A percentile compares a stretch with the other conserved stretches of the same genome.
Conservation (phyloP, 2,797 vertebrate genomes). For the Hoplostethus atlanticus region DNA sequence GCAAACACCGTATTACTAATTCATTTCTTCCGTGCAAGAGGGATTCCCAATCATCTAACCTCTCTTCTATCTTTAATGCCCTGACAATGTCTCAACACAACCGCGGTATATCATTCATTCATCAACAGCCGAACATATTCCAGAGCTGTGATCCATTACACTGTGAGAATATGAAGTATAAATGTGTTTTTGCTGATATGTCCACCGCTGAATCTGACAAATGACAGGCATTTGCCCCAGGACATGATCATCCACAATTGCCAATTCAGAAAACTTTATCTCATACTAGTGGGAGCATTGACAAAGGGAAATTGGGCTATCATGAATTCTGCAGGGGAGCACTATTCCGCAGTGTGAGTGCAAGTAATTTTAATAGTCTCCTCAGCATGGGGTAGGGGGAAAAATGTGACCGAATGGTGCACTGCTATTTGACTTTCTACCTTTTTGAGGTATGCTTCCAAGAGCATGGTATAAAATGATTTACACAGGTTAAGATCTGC, state of each 20-base stretch:
- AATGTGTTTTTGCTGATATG: slow-evolving; percentile 42
- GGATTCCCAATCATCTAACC: slow-evolving; percentile 22
- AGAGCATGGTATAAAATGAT: no score
- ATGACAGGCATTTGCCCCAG: slow-evolving; percentile 50
- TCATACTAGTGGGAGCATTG: slow-evolving; percentile 19
- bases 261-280: slow-evolving; percentile 38
- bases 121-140: slow-evolving; percentile 17
- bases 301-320: slow-evolving; percentile 49
- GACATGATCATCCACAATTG: slow-evolving; percentile 54
- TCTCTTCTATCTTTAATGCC: slow-evolving; percentile 19
- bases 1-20: slow-evolving; percentile 19
- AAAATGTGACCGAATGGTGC: neutral
- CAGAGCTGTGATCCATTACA: slow-evolving; percentile 1
- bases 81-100: neutral
- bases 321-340: slow-evolving; percentile 34
- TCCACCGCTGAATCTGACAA: slow-evolving; percentile 40
- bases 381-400: neutral
- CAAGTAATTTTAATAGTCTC: slow-evolving; percentile 25
- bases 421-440: neutral
- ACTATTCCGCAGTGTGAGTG: slow-evolving; percentile 28
- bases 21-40: slow-evolving; percentile 16
- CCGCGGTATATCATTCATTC: slow-evolving; percentile 18
- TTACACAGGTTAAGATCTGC: no score
- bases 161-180: slow-evolving; percentile 27
- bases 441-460: neutral